Evolutionary conservation across 2,888 invertebrate genomes (phyloP).

Genomic region (Morpho achilles): DNA sequence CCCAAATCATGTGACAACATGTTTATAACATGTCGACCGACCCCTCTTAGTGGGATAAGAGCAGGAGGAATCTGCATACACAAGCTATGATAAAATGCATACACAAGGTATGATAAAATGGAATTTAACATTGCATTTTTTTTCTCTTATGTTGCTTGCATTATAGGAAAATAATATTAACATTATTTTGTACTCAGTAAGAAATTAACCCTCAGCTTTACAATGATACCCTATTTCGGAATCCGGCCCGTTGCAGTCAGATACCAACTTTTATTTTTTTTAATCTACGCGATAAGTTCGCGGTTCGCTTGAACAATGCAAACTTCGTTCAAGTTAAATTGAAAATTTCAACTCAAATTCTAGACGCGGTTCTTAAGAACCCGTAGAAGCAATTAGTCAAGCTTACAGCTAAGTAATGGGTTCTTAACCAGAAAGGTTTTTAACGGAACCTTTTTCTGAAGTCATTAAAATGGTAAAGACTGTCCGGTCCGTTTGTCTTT

Average conservation of each 20-base stretch:
- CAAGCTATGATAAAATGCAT: too few relatives aligned
- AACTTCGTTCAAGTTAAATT: conserved; percentile 29
- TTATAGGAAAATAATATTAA: too few relatives aligned
- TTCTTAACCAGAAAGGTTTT: conserved; percentile 19
- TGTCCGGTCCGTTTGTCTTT: conserved; percentile 11
- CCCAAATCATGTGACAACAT: too few relatives aligned
- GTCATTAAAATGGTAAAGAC: conserved; percentile 6
- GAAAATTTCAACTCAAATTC: conserved; percentile 23
- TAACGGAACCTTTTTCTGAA: conserved; percentile 17
- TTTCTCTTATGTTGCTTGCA: too few relatives aligned
- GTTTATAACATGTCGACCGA: too few relatives aligned
- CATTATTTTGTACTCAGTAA: too few relatives aligned
- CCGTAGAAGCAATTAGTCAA: conserved; percentile 25
- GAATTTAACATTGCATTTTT: too few relatives aligned
- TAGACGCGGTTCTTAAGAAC: conserved; percentile 18
- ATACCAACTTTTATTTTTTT: conserved; percentile 4
- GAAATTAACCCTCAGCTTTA: too few relatives aligned
- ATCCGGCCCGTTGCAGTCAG: background rate
- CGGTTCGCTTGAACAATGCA: conserved; percentile 16
- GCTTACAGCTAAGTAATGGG: conserved; percentile 24
- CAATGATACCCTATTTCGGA: too few relatives aligned
- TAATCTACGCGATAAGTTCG: conserved; percentile 5
- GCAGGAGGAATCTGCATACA: too few relatives aligned
- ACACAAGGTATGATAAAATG: too few relatives aligned
- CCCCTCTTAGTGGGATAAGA: too few relatives aligned